Evolutionary conservation across 2,888 invertebrate species (phyloP).

Genomic region (Bombyx huttoni): DNA sequence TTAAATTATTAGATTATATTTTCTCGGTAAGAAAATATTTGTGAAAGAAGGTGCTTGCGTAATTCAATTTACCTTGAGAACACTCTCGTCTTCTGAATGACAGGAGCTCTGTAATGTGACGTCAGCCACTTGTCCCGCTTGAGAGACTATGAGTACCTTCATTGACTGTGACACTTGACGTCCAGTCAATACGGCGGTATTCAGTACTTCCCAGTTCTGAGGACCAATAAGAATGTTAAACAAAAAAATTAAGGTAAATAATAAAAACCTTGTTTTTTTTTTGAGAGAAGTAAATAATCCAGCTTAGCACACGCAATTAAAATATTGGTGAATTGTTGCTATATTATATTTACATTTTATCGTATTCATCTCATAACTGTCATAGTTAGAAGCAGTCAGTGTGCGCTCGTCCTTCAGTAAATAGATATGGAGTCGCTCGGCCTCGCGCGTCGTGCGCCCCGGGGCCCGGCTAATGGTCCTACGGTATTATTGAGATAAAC

Average conservation of each 20-base stretch:
- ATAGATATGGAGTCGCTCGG: constrained; percentile 24
- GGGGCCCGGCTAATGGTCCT: constrained; percentile 34
- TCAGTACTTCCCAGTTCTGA: constrained; percentile 95
- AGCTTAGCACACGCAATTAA: not conserved
- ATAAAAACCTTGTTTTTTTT: too few species aligned
- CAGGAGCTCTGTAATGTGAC: constrained; percentile 96
- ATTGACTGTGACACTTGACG: constrained; percentile 94
- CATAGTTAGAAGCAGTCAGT: constrained; percentile 18
- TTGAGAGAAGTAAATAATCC: too few species aligned
- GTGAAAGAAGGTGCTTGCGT: not conserved
- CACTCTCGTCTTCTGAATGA: constrained; percentile 95
- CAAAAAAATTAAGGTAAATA: not conserved
- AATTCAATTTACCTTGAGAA: constrained; percentile 83
- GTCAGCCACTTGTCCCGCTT: constrained; percentile 94
- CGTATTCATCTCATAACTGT: not conserved
- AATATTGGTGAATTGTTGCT: not conserved
- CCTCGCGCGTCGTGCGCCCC: constrained; percentile 7
- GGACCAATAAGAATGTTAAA: constrained; percentile 16
- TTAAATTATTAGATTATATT: not conserved
- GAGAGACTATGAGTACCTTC: constrained; percentile 95
- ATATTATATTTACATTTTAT: not conserved
- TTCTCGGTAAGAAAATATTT: not conserved
- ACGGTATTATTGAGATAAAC: constrained; percentile 48
- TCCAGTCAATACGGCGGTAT: constrained; percentile 95
- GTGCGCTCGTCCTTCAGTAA: constrained; percentile 34